A percentile compares a stretch with the other conserved stretches of the same genome.
phyloP scores from a whole-genome alignment of 2,888 invertebrate species.

The Scelioninae gen. 1 region DNA sequence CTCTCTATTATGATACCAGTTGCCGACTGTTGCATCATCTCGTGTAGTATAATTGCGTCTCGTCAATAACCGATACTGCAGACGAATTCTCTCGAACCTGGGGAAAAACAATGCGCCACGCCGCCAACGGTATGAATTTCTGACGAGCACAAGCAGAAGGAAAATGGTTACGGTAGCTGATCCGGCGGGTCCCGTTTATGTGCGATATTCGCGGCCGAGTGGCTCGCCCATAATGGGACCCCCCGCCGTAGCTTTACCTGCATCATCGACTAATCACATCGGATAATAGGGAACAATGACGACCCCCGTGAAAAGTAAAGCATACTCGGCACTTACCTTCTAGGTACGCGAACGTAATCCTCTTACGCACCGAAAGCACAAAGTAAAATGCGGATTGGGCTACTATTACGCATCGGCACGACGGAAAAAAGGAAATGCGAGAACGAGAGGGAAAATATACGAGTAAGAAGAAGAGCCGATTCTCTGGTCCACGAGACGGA shows the following conservation, averaged over 20 bases:
- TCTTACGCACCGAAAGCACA: conserved; percentile 83
- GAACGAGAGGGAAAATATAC: conserved; percentile 37
- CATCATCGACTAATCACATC: conserved; percentile 84
- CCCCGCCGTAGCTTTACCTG: conserved; percentile 84
- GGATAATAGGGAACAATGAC: conserved; percentile 83
- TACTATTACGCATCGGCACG: conserved; percentile 71
- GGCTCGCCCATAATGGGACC: conserved; percentile 79
- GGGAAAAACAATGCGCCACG: conserved; percentile 57
- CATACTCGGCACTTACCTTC: conserved; percentile 81
- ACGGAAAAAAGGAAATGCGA: conserved; percentile 57
- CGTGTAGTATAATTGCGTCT: conserved; percentile 41
- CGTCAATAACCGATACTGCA: conserved; percentile 45
- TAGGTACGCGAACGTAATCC: conserved; percentile 81
- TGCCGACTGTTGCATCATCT: conserved; percentile 28
- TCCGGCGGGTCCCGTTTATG: conserved; percentile 43
- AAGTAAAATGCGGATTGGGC: conserved; percentile 79
- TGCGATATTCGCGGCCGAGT: conserved; percentile 67
- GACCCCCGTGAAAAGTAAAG: conserved; percentile 83
- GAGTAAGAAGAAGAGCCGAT: conserved; percentile 26
- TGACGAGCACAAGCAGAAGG: conserved; percentile 20
- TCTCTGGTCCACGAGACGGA: conserved; percentile 35
- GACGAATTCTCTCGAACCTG: conserved; percentile 12
- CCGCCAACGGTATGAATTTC: conserved; percentile 64
- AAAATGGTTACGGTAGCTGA: conserved; percentile 54
- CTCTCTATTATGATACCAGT: conserved; percentile 22